Evolutionary conservation across 1,140 invertebrate genomes (phyloP).

Genomic region (Ctenoplectra terminalis): DNA sequence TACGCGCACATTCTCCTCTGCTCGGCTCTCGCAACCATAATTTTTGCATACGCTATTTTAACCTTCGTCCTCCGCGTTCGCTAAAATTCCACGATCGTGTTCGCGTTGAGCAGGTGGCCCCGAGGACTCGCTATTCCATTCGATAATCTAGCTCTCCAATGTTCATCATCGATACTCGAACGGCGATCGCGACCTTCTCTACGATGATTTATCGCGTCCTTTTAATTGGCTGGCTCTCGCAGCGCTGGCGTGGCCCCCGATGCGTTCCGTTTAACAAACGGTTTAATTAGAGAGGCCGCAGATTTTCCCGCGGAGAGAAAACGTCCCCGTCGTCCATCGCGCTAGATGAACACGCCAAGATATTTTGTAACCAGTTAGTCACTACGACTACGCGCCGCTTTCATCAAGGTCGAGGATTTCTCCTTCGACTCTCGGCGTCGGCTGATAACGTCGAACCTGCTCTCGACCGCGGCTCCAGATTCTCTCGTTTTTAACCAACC

Average conservation of each 20-base stretch:
- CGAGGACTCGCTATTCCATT: not conserved
- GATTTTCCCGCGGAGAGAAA: constrained; percentile 52
- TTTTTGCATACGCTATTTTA: not conserved
- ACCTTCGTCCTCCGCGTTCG: not conserved
- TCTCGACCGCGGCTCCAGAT: constrained; percentile 27
- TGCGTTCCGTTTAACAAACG: constrained; percentile 42
- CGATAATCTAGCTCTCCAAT: not conserved
- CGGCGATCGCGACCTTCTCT: constrained; percentile 5
- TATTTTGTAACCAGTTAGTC: constrained; percentile 48
- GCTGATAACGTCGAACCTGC: constrained; percentile 58
- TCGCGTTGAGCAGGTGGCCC: not conserved
- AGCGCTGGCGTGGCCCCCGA: not conserved
- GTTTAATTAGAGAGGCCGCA: constrained; percentile 43
- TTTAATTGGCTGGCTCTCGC: constrained; percentile 30
- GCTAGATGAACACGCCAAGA: constrained; percentile 45
- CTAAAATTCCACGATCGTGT: not conserved
- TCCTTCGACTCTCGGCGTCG: constrained; percentile 29
- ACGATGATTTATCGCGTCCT: constrained; percentile 36
- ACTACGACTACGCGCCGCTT: constrained; percentile 38
- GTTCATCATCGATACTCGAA: not conserved
- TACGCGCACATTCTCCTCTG: not conserved
- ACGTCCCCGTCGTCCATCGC: constrained; percentile 5
- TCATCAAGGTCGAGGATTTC: constrained; percentile 57
- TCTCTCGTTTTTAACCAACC: constrained; percentile 36
- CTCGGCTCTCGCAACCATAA: not conserved